Percentiles rank a stretch among this genome's conserved stretches.
phyloP scores from a whole-genome alignment of 2,888 invertebrate species.

The Xestia xanthographa region DNA sequence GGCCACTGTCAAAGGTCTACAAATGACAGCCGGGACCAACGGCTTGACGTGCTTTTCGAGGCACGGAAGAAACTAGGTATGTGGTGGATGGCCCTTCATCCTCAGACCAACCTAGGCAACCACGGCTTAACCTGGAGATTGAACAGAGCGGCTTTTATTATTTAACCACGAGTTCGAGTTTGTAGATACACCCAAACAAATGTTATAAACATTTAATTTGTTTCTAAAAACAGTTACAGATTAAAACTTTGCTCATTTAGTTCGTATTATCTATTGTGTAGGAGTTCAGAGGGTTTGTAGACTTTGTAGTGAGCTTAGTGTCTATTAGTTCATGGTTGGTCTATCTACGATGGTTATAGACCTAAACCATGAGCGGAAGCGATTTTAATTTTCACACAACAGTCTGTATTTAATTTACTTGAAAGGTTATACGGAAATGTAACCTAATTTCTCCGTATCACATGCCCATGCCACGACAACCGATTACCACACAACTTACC shows the following conservation, averaged over 20 bases:
- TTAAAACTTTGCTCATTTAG: slow-evolving; percentile 43
- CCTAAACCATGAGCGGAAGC: neutral
- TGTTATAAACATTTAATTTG: slow-evolving; percentile 36
- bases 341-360: neutral
- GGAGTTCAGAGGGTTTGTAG: neutral
- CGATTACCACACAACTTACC: no score
- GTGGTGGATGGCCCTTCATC: no score
- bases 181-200: no score
- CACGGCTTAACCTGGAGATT: no score
- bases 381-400: neutral
- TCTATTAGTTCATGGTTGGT: neutral
- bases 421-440: neutral
- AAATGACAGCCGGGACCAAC: no score
- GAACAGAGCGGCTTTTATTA: no score
- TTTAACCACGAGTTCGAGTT: no score
- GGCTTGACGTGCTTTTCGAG: no score
- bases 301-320: neutral
- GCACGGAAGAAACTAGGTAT: no score
- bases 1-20: no score
- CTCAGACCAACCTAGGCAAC: no score
- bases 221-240: slow-evolving; percentile 15
- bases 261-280: neutral
- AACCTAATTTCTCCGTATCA: neutral
- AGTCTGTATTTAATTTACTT: neutral
- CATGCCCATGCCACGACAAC: no score